Conservation (phyloP, 2,888 invertebrate genomes). For the Hemicrepidius hirtus region DNA sequence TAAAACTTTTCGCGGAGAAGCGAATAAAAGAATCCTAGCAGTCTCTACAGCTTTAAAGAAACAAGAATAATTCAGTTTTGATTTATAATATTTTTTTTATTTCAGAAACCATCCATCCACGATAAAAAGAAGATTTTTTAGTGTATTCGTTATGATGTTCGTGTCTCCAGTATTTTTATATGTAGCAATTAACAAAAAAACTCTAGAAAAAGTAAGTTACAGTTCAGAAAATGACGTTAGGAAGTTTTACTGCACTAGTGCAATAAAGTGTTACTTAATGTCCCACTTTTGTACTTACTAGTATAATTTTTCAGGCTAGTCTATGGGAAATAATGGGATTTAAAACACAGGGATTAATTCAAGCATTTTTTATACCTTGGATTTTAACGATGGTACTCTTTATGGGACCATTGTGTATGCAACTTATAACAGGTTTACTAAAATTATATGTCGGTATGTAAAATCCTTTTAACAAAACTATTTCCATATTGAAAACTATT, state of each 20-base stretch:
- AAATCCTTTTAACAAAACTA: too few species aligned
- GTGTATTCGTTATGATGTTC: constrained; percentile 88
- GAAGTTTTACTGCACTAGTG: too few species aligned
- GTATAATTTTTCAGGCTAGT: constrained; percentile 73
- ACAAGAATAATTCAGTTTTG: background rate
- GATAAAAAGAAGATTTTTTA: constrained; percentile 90
- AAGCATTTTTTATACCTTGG: constrained; percentile 84
- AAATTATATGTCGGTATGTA: constrained; percentile 80
- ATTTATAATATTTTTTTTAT: constrained; percentile 56
- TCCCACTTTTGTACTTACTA: too few species aligned
- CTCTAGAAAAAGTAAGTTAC: constrained; percentile 74
- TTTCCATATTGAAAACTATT: too few species aligned
- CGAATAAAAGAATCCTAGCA: too few species aligned
- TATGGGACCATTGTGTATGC: constrained; percentile 87
- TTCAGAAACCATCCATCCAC: constrained; percentile 91
- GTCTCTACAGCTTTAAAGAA: too few species aligned
- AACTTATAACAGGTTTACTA: constrained; percentile 80
- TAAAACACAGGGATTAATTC: constrained; percentile 81
- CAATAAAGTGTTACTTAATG: too few species aligned
- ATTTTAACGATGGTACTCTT: constrained; percentile 87
- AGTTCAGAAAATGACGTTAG: constrained; percentile 17
- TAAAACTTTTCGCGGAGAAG: too few species aligned
- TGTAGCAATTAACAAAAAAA: constrained; percentile 79
- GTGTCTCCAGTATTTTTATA: constrained; percentile 87
- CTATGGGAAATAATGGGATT: constrained; percentile 85